These are phyloP conservation scores for Lasioglossum malachurum DNA, from an alignment of 2,888 invertebrate species.

Conservation along the genomic window DNA sequence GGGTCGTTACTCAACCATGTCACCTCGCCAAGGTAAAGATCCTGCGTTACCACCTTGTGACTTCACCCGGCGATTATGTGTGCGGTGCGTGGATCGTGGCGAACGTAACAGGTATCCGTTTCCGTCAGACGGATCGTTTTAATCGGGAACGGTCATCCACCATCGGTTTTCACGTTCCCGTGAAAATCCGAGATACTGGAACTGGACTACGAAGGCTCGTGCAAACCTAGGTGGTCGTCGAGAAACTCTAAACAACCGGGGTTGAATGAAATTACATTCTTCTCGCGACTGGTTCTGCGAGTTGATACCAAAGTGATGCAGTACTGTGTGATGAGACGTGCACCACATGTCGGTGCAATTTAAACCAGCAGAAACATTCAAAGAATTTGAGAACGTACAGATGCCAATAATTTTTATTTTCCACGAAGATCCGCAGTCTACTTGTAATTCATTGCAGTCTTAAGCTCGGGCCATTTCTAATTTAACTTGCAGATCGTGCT, in stretches of 20 bases:
- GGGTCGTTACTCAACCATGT: constrained; percentile 62
- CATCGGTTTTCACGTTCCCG: not conserved
- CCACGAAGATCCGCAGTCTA: not conserved
- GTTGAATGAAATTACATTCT: not conserved
- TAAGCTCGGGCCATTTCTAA: not conserved
- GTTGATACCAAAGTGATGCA: not conserved
- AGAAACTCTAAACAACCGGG: not conserved
- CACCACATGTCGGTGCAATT: no score
- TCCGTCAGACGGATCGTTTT: not conserved
- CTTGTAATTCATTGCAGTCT: no score
- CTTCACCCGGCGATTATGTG: constrained; percentile 6
- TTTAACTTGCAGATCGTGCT: not conserved
- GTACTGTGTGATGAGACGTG: not conserved
- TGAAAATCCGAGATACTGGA: not conserved
- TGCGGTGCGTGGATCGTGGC: not conserved
- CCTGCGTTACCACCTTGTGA: constrained; percentile 20
- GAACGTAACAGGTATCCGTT: constrained; percentile 16
- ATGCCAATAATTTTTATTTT: not conserved
- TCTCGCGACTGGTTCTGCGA: not conserved
- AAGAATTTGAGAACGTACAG: not conserved
- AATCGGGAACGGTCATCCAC: not conserved
- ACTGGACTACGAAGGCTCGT: not conserved
- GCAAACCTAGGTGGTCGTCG: not conserved
- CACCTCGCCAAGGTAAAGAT: constrained; percentile 58
- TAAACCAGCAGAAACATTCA: not conserved